Conservation (phyloP, 2,888 invertebrate species). For the Megaustenia siamemsis region DNA sequence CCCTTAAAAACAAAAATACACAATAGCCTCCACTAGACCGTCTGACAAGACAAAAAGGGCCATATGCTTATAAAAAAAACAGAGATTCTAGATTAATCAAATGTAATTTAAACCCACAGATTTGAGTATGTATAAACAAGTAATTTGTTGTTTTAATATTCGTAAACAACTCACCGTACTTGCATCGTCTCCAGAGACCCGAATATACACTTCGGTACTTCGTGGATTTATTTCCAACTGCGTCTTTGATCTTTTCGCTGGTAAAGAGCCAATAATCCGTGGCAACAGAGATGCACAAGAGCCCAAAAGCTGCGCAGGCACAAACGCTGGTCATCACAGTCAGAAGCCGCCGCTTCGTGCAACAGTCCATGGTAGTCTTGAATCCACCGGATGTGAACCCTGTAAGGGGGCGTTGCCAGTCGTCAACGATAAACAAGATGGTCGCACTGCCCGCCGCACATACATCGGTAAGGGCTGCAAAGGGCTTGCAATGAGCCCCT, state of each 20-base stretch:
- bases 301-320: slow-evolving; percentile 79
- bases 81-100: too few species aligned
- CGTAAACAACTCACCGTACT: slow-evolving; percentile 41
- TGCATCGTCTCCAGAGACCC: slow-evolving; percentile 77
- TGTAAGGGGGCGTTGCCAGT: slow-evolving; percentile 12
- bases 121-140: too few species aligned
- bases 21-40: too few species aligned
- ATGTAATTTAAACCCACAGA: too few species aligned
- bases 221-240: slow-evolving; percentile 65
- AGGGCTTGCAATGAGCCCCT: slow-evolving; percentile 9
- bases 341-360: slow-evolving; percentile 76
- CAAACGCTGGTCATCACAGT: slow-evolving; percentile 79
- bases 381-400: slow-evolving; percentile 1
- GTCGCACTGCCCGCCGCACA: slow-evolving; percentile 26
- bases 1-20: too few species aligned
- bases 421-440: slow-evolving; percentile 2
- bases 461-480: slow-evolving; percentile 47
- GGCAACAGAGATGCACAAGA: slow-evolving; percentile 78
- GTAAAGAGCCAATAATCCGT: slow-evolving; percentile 80
- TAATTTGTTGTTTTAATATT: too few species aligned
- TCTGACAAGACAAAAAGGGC: too few species aligned
- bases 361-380: slow-evolving; percentile 75
- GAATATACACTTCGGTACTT: slow-evolving; percentile 69
- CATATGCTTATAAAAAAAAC: too few species aligned
- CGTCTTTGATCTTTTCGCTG: slow-evolving; percentile 68